A percentile compares a stretch with the other conserved stretches of the same genome.
Conservation (phyloP, 2,888 invertebrate species). For the Nezara viridula region DNA sequence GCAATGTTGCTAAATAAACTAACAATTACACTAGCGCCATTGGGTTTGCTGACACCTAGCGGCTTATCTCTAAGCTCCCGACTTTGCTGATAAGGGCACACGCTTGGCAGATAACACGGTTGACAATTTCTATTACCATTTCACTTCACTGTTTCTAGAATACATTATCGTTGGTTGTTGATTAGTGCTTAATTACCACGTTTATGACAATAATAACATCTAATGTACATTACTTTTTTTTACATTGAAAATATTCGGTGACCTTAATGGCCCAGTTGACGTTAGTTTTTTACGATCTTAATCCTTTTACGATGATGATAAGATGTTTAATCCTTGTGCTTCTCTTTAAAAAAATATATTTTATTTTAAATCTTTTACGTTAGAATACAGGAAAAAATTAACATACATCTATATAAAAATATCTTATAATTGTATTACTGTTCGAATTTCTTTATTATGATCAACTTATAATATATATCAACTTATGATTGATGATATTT, state of each 20-base stretch:
- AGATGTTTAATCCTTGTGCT: too few relatives aligned
- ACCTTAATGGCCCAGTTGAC: too few relatives aligned
- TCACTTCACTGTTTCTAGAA: not conserved
- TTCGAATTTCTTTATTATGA: too few relatives aligned
- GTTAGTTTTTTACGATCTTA: too few relatives aligned
- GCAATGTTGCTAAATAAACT: not conserved
- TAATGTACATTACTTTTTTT: not conserved
- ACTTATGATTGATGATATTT: too few relatives aligned
- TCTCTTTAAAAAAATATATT: too few relatives aligned
- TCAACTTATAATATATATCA: too few relatives aligned
- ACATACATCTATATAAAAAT: too few relatives aligned
- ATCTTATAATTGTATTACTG: too few relatives aligned
- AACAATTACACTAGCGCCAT: not conserved
- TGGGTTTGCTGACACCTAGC: not conserved
- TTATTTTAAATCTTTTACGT: too few relatives aligned
- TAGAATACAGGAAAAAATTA: too few relatives aligned
- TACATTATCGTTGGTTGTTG: not conserved
- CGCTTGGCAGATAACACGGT: not conserved
- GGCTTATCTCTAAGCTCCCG: slow-evolving; percentile 1
- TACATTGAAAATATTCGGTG: not conserved
- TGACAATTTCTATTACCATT: not conserved
- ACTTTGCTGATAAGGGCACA: not conserved
- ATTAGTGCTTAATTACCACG: not conserved
- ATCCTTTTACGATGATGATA: too few relatives aligned
- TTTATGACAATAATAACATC: not conserved